Base-by-base conservation (phyloP, 1,140 invertebrate species). In the Polypedilum pembai region DNA sequence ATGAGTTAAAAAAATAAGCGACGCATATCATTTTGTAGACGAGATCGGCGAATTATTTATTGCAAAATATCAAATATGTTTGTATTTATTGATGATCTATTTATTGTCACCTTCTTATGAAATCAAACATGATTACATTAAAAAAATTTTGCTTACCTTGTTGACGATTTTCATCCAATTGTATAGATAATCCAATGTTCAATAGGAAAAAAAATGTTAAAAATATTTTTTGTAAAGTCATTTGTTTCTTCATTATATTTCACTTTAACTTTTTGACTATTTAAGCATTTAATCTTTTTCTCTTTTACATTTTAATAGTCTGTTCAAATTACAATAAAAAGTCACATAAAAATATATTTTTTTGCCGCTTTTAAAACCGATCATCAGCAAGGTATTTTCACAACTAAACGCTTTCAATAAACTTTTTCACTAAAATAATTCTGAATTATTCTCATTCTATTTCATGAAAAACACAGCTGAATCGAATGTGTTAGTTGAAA, bases 1-100 rank as follows among this genome's bases (percentile, higher is more conserved):
- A 45, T 45, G 15, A 45, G 41, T 45, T 45, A 45, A 45, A 45
- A 66, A 69, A 69, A 8, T 69, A 69, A 69, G 65, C 20, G 65
- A 69, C 65, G 65, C 65, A 69, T 69, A 18, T 69, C 65, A 33
- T 33, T 33, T 5, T 33, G 24, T 18, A 69, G 20, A 18, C 65
- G 65, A 69, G 65, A 18, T 69, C 65, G 20, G 17, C 20, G 20
- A 20, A 10, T 69, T 18, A 21, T 21, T 69, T 20, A 33, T 7
- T 21, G 65, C 17, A 8, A 69, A 69, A 18, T 15, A 15, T 12
- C 45, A 56, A 56, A 56, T 20, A 18, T 69, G 20, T 20, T 20
- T 18, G 4, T 17, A 18, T 69, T 69, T 21, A 69, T 69, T 5
- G n/a, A 15, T 66, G 18, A 69, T n/a, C 45, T 2, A 3, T 56